A percentile compares a stretch with the other conserved stretches of the same genome.
Evolutionary conservation across 2,888 invertebrate species (phyloP).

Genomic region (Gisinianus flammeolus): DNA sequence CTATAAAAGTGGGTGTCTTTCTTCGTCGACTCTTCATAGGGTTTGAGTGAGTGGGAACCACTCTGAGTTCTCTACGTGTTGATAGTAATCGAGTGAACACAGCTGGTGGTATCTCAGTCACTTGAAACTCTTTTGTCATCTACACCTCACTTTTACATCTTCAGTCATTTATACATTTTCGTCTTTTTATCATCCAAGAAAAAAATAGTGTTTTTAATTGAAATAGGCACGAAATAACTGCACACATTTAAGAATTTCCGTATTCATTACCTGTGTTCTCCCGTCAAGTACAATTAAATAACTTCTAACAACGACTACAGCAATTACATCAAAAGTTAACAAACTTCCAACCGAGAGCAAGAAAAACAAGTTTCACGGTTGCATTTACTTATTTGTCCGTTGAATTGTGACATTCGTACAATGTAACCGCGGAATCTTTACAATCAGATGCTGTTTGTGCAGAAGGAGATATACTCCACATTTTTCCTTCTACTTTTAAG

Average conservation of each 20-base stretch:
- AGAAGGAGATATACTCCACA: neutral
- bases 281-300: neutral
- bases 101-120: slow-evolving; percentile 99
- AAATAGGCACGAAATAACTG: too few species aligned
- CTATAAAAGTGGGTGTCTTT: slow-evolving; percentile 36
- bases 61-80: slow-evolving; percentile 91
- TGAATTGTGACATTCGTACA: neutral
- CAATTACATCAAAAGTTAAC: neutral
- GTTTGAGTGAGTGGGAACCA: slow-evolving; percentile 88
- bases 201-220: too few species aligned
- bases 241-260: too few species aligned
- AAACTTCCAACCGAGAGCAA: neutral
- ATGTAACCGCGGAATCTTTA: slow-evolving; percentile 7
- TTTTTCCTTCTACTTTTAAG: neutral
- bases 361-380: slow-evolving; percentile 3
- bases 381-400: slow-evolving; percentile 14
- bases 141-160: neutral
- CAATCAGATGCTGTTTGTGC: neutral
- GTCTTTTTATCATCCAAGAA: too few species aligned
- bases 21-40: slow-evolving; percentile 55
- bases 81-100: slow-evolving; percentile 82
- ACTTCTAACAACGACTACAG: neutral
- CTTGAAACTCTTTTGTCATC: slow-evolving; percentile 59
- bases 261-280: too few species aligned
- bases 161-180: neutral